Percentiles rank a stretch among this genome's conserved stretches.
Evolutionary conservation across 1,140 invertebrate species (phyloP).

Genomic region (Drosophila elegans): DNA sequence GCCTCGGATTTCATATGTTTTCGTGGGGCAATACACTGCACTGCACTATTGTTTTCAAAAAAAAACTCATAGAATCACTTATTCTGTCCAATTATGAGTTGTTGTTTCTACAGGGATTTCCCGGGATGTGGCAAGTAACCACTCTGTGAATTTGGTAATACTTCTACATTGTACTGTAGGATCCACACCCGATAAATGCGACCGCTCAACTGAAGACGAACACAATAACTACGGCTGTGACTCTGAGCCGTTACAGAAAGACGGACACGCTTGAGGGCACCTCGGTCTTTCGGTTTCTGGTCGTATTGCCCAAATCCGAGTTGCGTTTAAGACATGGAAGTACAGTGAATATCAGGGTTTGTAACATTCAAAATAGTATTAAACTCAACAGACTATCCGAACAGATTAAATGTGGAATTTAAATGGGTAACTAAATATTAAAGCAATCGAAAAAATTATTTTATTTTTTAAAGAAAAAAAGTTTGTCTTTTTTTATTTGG

Average conservation of each 20-base stretch:
- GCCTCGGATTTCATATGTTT: slow-evolving; percentile 38
- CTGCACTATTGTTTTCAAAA: slow-evolving; percentile 4
- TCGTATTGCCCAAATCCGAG: slow-evolving; percentile 56
- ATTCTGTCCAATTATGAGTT: neutral
- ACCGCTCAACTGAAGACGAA: slow-evolving; percentile 72
- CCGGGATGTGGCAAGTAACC: slow-evolving; percentile 21
- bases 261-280: slow-evolving; percentile 68
- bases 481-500: too few species aligned
- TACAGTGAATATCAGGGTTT: slow-evolving; percentile 25
- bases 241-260: slow-evolving; percentile 69
- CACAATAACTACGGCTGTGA: slow-evolving; percentile 47
- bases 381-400: too few species aligned
- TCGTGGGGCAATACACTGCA: slow-evolving; percentile 15
- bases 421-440: too few species aligned
- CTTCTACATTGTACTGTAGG: slow-evolving; percentile 3
- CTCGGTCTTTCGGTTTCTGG: slow-evolving; percentile 44
- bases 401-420: too few species aligned
- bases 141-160: slow-evolving; percentile 13
- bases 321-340: slow-evolving; percentile 47
- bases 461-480: too few species aligned
- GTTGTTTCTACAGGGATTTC: neutral
- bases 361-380: too few species aligned
- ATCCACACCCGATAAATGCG: slow-evolving; percentile 57
- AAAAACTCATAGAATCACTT: neutral
- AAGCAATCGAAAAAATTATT: too few species aligned